Evolutionary conservation across 2,797 vertebrate genomes (phyloP), one percentile per base, ranked within the genome.

Genomic region (Leptatherina wallacei): DNA sequence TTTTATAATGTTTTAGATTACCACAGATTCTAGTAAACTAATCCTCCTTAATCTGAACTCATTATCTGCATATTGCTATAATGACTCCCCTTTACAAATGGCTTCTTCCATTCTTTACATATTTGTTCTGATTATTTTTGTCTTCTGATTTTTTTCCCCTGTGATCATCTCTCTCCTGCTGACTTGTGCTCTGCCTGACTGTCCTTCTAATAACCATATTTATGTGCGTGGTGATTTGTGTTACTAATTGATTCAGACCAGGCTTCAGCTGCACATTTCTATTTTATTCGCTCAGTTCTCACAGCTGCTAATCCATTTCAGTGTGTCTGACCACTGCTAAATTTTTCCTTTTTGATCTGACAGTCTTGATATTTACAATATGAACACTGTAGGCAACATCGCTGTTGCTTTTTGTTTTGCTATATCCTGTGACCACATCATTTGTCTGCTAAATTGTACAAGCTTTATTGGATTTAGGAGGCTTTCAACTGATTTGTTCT

Each of bases 401-500:
- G 35, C 4, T 54, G 36, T 38, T 58, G 40, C 40, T 24, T 70
- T 64, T 63, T 36, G 35, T 58, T 60, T 58, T 47, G 35, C 29
- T 14, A 65, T 59, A 65, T 55, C 14, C 6, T 29, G 24, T 51
- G 5, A 61, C 54, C 32, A n/a, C 38, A 74, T 85, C 65, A 54
- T 54, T 52, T 32, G 63, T 64, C 65, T 38, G 67, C 18, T 62
- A 20, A 73, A 75, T 80, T 71, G 24, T 64, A 73, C 7, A 44
- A 32, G 58, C 10, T 20, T 61, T 56, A 60, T 60, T 75, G 61
- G 63, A 57, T 78, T 83, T 42, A 44, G 52, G 69, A 13, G 18
- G 9, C 71, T 84, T 68, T 86, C 62, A 83, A 81, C 64, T n/a
- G 55, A 63, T 71, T 10, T 32, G 65, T 65, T 73, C n/a, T 66